phyloP scores from a whole-genome alignment of 2,797 vertebrate species.

The Meriones psammophilus region DNA sequence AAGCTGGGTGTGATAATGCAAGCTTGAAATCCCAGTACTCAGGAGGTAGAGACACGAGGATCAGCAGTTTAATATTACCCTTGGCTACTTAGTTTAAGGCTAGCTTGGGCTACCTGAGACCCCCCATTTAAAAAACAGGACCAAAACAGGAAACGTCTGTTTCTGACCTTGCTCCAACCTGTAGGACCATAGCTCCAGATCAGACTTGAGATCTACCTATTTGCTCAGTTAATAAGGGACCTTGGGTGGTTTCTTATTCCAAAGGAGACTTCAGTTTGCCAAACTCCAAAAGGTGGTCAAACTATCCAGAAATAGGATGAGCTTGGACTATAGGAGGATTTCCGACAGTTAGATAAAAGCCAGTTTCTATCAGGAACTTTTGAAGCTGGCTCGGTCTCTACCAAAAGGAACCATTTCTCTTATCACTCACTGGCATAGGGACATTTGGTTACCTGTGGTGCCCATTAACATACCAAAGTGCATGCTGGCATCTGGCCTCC shows the following conservation, averaged over 20 bases:
- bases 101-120: background rate
- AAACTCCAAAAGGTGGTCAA: background rate
- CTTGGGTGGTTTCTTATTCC: background rate
- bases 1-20: background rate
- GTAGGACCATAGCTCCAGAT: background rate
- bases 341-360: background rate
- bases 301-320: background rate
- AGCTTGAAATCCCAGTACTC: background rate
- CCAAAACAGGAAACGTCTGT: background rate
- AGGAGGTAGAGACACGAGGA: background rate
- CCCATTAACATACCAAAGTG: background rate
- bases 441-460: background rate
- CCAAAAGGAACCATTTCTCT: background rate
- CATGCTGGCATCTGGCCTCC: background rate
- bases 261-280: background rate
- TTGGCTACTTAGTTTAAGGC: background rate
- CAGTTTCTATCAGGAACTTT: too few relatives aligned
- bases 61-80: background rate
- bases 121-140: background rate
- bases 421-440: background rate
- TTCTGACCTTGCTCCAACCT: background rate
- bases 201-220: background rate
- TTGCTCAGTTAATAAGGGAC: background rate
- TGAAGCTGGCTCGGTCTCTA: background rate
- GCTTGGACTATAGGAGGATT: background rate